These are phyloP conservation scores for Aythya fuligula DNA, from an alignment of 2,797 vertebrate species.

Conservation along the genomic window DNA sequence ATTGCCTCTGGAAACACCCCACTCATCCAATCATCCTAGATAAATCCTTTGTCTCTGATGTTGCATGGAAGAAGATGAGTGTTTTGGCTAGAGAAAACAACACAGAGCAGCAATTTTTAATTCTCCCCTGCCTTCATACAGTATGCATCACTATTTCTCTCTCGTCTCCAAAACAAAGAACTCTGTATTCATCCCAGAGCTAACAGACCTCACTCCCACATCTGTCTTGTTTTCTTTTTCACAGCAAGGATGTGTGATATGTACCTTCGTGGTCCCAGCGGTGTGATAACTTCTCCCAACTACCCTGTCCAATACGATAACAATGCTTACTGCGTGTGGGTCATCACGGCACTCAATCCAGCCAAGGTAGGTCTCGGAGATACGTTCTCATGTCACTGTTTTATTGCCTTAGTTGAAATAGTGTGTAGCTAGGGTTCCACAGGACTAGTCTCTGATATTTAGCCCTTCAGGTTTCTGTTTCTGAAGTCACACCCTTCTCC, in stretches of 20 bases:
- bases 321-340: slow-evolving; percentile 98
- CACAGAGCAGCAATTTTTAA: fast-evolving
- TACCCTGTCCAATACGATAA: slow-evolving; percentile 98
- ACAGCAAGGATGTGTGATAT: slow-evolving; percentile 95
- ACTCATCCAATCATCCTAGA: not conserved
- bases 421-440: fast-evolving
- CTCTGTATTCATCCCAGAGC: fast-evolving
- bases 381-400: fast-evolving
- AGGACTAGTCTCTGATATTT: fast-evolving
- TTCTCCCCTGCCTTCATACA: fast-evolving
- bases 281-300: slow-evolving; percentile 95
- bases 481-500: not conserved
- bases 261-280: slow-evolving; percentile 90
- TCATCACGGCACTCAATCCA: slow-evolving; percentile 91
- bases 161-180: not conserved
- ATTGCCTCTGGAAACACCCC: not conserved
- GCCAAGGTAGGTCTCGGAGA: slow-evolving; percentile 85
- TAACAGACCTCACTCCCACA: not conserved
- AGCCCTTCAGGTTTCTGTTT: not conserved
- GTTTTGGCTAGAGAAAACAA: fast-evolving
- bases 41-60: not conserved
- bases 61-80: fast-evolving
- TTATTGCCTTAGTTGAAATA: not conserved
- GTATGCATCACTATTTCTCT: not conserved
- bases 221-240: slow-evolving; percentile 54